phyloP scores from a whole-genome alignment of 2,797 vertebrate genomes.

The Myotis vivesi region DNA sequence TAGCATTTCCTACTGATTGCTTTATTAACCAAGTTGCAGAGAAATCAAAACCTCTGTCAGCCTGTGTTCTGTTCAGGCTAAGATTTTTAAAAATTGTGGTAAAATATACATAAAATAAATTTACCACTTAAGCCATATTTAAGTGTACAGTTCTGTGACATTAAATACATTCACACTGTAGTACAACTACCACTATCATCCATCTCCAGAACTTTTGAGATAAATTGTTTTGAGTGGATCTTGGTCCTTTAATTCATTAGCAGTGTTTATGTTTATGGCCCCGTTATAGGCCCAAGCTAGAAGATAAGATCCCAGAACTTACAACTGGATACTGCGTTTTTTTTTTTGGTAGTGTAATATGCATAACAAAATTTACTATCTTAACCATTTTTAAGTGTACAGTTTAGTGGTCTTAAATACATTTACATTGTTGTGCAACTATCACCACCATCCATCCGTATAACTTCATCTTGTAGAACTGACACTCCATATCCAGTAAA shows the following conservation, averaged over 20 bases:
- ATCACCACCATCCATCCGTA: neutral
- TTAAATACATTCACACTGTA: neutral
- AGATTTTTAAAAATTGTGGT: neutral
- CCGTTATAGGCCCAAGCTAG: neutral
- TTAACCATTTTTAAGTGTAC: neutral
- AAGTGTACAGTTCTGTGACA: neutral
- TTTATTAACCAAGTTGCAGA: neutral
- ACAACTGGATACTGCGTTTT: neutral
- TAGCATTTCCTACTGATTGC: neutral
- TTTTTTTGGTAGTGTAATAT: neutral
- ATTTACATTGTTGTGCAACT: neutral
- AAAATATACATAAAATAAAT: neutral
- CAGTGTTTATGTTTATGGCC: neutral
- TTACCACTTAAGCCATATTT: neutral
- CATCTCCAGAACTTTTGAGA: neutral
- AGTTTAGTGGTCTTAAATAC: neutral
- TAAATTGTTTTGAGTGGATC: neutral
- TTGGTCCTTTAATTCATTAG: neutral
- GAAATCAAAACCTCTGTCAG: neutral
- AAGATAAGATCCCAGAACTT: neutral
- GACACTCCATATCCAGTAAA: neutral
- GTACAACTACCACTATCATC: neutral
- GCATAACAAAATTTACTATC: neutral
- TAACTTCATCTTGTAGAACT: neutral
- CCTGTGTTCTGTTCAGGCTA: neutral